These are phyloP conservation scores for Chiroxiphia lanceolata DNA, from an alignment of 2,797 vertebrate genomes.

Conservation along the genomic window DNA sequence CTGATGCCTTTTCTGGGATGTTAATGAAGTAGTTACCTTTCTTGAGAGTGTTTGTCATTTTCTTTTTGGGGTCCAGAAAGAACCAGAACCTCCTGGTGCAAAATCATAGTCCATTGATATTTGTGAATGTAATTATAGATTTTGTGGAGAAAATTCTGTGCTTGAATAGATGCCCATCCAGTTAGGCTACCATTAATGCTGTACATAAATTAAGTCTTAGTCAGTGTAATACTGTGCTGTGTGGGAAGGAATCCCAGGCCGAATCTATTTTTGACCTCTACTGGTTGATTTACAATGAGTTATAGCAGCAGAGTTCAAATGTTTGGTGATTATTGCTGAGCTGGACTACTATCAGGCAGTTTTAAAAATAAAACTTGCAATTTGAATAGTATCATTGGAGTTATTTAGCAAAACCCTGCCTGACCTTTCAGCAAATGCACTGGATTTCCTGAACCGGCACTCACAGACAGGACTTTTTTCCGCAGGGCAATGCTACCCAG, in stretches of 20 bases:
- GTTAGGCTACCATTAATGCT: neutral
- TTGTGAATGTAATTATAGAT: neutral
- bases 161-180: neutral
- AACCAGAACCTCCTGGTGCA: neutral
- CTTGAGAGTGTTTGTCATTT: neutral
- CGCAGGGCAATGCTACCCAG: neutral
- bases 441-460: neutral
- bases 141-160: neutral
- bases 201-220: neutral
- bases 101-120: neutral
- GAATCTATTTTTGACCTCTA: constrained; percentile 3
- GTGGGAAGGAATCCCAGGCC: neutral
- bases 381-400: neutral
- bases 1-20: neutral
- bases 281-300: neutral
- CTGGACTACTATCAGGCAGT: neutral
- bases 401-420: neutral
- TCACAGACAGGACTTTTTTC: accelerated
- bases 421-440: neutral
- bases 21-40: neutral
- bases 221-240: neutral
- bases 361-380: neutral
- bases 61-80: neutral
- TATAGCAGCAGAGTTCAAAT: neutral
- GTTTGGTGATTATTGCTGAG: constrained; percentile 11